Base-by-base conservation (phyloP, 2,888 invertebrate species). In the Ennomos fuscantarius region DNA sequence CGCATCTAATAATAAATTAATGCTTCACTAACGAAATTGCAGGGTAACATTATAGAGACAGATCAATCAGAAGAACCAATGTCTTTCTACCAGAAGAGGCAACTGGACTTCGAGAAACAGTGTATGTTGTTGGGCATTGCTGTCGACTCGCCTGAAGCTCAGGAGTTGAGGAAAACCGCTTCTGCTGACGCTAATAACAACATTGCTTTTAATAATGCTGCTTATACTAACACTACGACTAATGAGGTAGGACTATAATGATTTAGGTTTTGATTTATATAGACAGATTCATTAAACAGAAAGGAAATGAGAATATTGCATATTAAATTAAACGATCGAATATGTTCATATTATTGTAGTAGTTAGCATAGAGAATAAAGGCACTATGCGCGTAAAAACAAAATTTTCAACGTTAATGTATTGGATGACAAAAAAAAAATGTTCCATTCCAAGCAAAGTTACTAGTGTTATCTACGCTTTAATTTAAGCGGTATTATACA, bases 121-220 rank as follows among this genome's bases (percentile, higher is more conserved):
- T 92, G 92, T 85, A 89, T 84, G 82, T 86, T 90, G 68, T 74
- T 90, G 60, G 78, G 87, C 54, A 87, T 91, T 67, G 90, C 86
- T 60, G 72, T 86, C 50, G 79, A 89, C 63, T 89, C 89, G 8
- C 78, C 82, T 50, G 88, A 89, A 78, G 91, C 89, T 15, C 79
- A 82, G 42, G 74, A 82, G 49, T 65, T 89, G 55, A 80, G 73
- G 62, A 86, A 77, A 70, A 70, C 72, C 40, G 70, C 76, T 70
- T 75, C 76, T 70, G 76, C 76, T 70, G 76, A 84, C 52, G 71
- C 79, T 76, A 87, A 86, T 67, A 85, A 82, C 74, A 83, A 81
- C 66, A 64, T 68, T 65, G 78, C 81, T 80, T 78, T 72, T 71
- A 72, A 76, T 82, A 79, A 80, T 65, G 67, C 71, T 42, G 76